Base-by-base conservation (phyloP, 2,888 invertebrate species). In the Xanthia icteritia region DNA sequence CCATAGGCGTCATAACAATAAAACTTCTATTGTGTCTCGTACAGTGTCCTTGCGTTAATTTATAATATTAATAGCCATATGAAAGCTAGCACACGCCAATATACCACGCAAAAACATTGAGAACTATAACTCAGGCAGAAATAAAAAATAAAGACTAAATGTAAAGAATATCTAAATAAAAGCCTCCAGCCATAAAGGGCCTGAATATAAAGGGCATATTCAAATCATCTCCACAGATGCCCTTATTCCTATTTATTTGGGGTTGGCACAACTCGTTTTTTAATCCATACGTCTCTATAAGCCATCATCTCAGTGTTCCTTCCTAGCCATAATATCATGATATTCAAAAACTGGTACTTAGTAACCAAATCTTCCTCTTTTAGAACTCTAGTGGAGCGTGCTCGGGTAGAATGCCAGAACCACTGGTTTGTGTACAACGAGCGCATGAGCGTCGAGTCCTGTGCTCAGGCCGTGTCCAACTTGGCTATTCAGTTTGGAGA, bases 401-500 rank as follows among this genome's bases (percentile, higher is more conserved):
- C 99, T 27, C 97, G 99, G 83, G 98, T 99, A 0, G 99, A 99
- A 95, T 99, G 99, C 92, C 99, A 99, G 95, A 99, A 99, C 93
- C 99, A 99, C 94, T 99, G 99, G 99, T 99, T 99, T 94, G 98
- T 99, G 58, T 99, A 99, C 96, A 99, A 99, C 91, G 99, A 99
- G 96, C 97, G 97, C 84, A 99, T 99, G 99, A 98, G 98, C 5
- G 99, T 99, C 5, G 99, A 99, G 95, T 99, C 99, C 13, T 99
- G 99, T 88, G 99, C 99, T 1, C 99, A 99, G 94, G 99, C 99
- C 6, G 99, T 99, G 1, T 99, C 99, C 63, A 99, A 99, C 94
- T 96, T 99, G 89, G 99, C 99, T n/a, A 99, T 99, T 92, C 99
- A 99, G 93, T 99, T 99, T 96, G 99, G 99, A 20, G 99, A 99